Base-by-base conservation (phyloP, 2,888 invertebrate genomes). In the Oligia latruncula region DNA sequence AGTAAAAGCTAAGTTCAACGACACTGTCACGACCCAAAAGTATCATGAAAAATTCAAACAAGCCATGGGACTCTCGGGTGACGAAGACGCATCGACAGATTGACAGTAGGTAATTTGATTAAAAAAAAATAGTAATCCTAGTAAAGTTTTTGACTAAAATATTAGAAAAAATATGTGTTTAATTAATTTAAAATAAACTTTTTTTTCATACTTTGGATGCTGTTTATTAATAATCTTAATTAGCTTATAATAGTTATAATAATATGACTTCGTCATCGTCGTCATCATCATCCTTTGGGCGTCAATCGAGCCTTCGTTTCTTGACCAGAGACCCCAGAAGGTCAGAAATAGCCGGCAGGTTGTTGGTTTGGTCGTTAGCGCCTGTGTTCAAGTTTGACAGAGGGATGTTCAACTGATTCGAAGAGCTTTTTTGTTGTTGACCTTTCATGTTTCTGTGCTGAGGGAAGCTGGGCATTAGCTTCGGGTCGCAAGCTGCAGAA, bases 391-490 rank as follows among this genome's bases (percentile, higher is more conserved):
- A 88, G 85, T 95, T 96, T 1, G 97, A 93, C 70, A 97, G 88
- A 0, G 97, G 96, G 71, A 97, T 95, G 87, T 95, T 96, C 71
- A 97, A 90, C 88, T 95, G 97, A 87, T 95, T 97, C 76, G 93
- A 91, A 23, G 95, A 78, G 55, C 84, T 88, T 87, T 96, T 96
- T 84, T 92, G 94, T 84, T 92, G 94, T 82, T 95, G 96, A 1
- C 97, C 97, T 89, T 97, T 98, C 97, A 98, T 97, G 94, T 99
- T 99, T 89, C 99, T 97, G 93, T 99, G 99, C 93, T 99, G 99
- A 0, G 99, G 99, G 94, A 99, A 99, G 88, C 99, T 99, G 1
- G 99, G 99, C 99, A 99, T 99, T 93, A 99, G 96, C 92, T 99
- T 99, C 4, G 99, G 99, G 94, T 99, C 99, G 95, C 99, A 99